Evolutionary conservation across 2,113 vertebrate genomes (phyloP).

Genomic region (Narcine bancroftii): DNA sequence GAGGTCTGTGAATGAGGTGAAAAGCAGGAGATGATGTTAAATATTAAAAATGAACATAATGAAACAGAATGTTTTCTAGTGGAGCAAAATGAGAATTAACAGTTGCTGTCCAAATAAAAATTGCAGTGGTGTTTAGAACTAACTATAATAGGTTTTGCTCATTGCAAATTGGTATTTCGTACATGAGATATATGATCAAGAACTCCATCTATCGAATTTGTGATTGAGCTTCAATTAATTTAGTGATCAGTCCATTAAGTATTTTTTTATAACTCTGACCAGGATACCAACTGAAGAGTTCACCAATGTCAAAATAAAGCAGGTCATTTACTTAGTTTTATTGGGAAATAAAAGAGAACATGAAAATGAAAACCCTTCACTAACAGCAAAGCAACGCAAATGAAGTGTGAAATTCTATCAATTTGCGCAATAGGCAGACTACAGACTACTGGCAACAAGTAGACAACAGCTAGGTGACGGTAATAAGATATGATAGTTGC

Average conservation of each 20-base stretch:
- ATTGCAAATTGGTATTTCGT: background rate
- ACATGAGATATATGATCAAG: background rate
- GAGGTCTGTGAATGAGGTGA: background rate
- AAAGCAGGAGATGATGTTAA: background rate
- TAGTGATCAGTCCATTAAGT: background rate
- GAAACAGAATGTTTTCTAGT: background rate
- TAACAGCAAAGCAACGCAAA: slow-evolving; percentile 44
- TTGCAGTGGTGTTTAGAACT: background rate
- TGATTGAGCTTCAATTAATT: background rate
- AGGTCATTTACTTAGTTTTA: slow-evolving; percentile 43
- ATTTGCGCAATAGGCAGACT: slow-evolving; percentile 43
- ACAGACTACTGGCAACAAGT: slow-evolving; percentile 41
- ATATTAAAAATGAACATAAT: background rate
- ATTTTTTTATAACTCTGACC: background rate
- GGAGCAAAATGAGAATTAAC: background rate
- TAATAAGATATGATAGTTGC: slow-evolving; percentile 41
- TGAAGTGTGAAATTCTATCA: slow-evolving; percentile 45
- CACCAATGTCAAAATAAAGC: slow-evolving; percentile 34
- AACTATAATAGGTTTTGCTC: background rate
- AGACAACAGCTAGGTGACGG: slow-evolving; percentile 38
- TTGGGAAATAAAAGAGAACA: slow-evolving; percentile 43
- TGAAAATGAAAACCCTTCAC: slow-evolving; percentile 46
- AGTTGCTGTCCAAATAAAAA: background rate
- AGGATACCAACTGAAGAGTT: slow-evolving; percentile 35
- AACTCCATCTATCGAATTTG: background rate